Conservation (phyloP, 2,888 invertebrate genomes). For the Anoplius nigerrimus region DNA sequence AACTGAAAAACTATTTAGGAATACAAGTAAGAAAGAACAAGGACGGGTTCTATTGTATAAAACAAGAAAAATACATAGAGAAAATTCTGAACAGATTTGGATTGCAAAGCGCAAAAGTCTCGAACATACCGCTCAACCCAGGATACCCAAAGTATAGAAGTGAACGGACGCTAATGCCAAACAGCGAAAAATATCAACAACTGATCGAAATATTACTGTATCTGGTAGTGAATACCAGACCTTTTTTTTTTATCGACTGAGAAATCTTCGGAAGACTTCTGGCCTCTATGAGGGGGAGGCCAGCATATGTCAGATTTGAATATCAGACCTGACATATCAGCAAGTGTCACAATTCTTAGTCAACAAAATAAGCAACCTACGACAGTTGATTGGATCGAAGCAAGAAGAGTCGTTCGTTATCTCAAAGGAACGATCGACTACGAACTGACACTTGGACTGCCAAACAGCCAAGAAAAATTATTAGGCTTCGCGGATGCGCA, state of each 20-base stretch:
- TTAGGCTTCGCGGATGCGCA: conserved; percentile 58
- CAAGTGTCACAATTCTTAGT: conserved; percentile 51
- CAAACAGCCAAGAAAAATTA: not conserved
- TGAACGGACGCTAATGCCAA: not conserved
- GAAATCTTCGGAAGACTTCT: conserved; percentile 54
- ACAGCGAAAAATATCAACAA: not conserved
- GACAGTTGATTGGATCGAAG: conserved; percentile 55
- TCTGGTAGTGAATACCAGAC: conserved; percentile 34
- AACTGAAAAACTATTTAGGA: not conserved
- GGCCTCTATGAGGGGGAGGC: too few species aligned
- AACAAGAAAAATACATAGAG: conserved; percentile 28
- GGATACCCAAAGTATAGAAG: conserved; percentile 29
- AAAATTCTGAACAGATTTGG: conserved; percentile 27
- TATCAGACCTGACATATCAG: conserved; percentile 54
- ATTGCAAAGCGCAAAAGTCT: conserved; percentile 36
- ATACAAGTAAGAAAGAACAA: not conserved
- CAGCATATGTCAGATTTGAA: conserved; percentile 42
- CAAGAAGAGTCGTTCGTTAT: conserved; percentile 52
- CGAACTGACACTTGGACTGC: not conserved
- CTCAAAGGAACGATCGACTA: not conserved
- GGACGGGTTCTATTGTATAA: not conserved
- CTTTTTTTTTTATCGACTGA: conserved; percentile 54
- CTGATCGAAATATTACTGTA: not conserved
- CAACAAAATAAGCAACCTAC: conserved; percentile 54
- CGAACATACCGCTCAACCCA: conserved; percentile 35